These are phyloP conservation scores for Fulmarus glacialis DNA, from an alignment of 2,113 vertebrate genomes.

Conservation along the genomic window DNA sequence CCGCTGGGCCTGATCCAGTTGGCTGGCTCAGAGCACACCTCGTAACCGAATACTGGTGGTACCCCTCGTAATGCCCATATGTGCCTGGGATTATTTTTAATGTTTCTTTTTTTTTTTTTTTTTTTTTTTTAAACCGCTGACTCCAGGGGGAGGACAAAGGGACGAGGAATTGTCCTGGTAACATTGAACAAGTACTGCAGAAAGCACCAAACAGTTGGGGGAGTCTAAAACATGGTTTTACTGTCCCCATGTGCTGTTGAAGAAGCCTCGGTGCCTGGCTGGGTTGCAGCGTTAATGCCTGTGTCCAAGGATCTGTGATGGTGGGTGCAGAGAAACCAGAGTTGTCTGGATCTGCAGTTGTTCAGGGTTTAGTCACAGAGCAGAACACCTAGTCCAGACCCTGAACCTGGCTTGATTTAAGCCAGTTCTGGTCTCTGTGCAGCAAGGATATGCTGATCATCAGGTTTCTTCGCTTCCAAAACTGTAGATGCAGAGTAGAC, in stretches of 20 bases:
- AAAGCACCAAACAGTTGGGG: neutral
- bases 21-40: neutral
- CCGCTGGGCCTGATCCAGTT: neutral
- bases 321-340: neutral
- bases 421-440: neutral
- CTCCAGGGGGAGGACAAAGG: neutral
- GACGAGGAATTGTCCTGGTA: neutral
- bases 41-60: fast-evolving
- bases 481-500: neutral
- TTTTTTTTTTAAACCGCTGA: neutral
- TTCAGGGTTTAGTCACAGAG: neutral
- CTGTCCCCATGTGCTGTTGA: fast-evolving
- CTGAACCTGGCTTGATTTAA: neutral
- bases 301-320: neutral
- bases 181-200: neutral
- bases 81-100: neutral
- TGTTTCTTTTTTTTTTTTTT: neutral
- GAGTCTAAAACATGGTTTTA: neutral
- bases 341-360: neutral
- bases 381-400: neutral
- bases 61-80: fast-evolving
- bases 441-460: neutral
- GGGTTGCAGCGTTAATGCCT: neutral
- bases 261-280: neutral
- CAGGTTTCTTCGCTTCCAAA: neutral